Base-by-base conservation (phyloP, 2,113 vertebrate genomes). In the Pygoscelis adeliae region DNA sequence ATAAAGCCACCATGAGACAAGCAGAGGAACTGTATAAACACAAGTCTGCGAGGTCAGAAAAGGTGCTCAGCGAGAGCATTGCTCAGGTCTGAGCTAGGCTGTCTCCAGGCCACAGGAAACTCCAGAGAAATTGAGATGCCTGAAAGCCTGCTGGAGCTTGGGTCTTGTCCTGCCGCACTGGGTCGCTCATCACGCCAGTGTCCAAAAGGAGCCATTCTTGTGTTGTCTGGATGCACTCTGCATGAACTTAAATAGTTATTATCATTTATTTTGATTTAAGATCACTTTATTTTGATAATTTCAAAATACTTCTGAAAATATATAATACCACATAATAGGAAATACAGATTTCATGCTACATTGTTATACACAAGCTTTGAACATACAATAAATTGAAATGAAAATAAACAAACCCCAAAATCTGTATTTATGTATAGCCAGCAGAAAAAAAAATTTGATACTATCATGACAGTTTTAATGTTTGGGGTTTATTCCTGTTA, bases 171-270 rank as follows among this genome's bases (percentile, higher is more conserved):
- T 56, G 42, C 30, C 66, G 42, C 22, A 10, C 29, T 36, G 30
- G 9, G 27, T 89, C 11, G 0, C 12, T 55, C 44, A 19, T 63
- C 46, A 42, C 1, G 0, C 22, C n/a, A 7, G 7, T 38, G 67
- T 65, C 53, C 30, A 8, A 67, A 53, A 46, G 40, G 13, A 73
- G 11, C 15, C 8, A 17, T 59, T 80, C 50, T 42, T 52, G 26
- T 77, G 15, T 32, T 44, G 13, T 59, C 62, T 59, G n/a, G 8
- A 18, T 66, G 40, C 29, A 34, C 15, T 55, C 34, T 66, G 13
- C 30, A n/a, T 61, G 26, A 32, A 67, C 92, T 63, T 88, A 62
- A 55, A 15, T 29, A 46, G 27, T 61, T 72, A 19, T 73, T 66
- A 63, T 42, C 5, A 71, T 44, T 77, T 72, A 10, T 65, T 91